Base-by-base conservation (phyloP, 2,888 invertebrate species). In the Lochmaea capreae region DNA sequence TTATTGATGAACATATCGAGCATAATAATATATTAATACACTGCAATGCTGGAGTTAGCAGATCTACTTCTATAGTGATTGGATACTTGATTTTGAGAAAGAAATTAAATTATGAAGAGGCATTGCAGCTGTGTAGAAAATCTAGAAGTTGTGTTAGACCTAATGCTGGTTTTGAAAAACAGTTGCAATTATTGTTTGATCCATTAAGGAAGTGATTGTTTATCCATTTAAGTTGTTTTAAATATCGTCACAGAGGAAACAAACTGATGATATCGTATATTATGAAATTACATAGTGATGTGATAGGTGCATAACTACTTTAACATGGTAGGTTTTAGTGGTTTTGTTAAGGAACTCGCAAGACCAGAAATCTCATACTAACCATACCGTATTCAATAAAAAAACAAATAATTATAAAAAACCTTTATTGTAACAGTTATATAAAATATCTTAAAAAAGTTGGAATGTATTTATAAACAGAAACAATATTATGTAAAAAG, bases 1-100 rank as follows among this genome's bases (percentile, higher is more conserved):
- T 93, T 81, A 92, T 97, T 65, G 88, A 91, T n/a, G 77, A 86
- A 52, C 89, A 89, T 22, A 84, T 90, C 11, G 79, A 84, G n/a
- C 81, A 80, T 3, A 73, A 77, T n/a, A 71, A 83, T 63, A 88
- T 96, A 67, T 88, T 96, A 77, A 91, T 97, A 2, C 97, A 97
- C 87, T 97, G 97, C 84, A 97, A 97, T 86, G 97, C 97, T 0
- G 97, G 97, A 0, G 93, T 97, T 0, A 97, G 97, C 0, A 89
- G 97, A 11, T 94, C 97, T 3, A 90, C 96, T 0, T 90, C 93
- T 74, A 89, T 97, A 26, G 91, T 93, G 0, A 93, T 97, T 68
- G 95, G 92, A 9, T 97, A 94, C 87, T 87, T 97, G 68, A 97
- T 97, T 89, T 87, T 89, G 42, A 87, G 87, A 69, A 84, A 89